Base-by-base conservation (phyloP, 2,113 vertebrate genomes). In the Vireo altiloquus region DNA sequence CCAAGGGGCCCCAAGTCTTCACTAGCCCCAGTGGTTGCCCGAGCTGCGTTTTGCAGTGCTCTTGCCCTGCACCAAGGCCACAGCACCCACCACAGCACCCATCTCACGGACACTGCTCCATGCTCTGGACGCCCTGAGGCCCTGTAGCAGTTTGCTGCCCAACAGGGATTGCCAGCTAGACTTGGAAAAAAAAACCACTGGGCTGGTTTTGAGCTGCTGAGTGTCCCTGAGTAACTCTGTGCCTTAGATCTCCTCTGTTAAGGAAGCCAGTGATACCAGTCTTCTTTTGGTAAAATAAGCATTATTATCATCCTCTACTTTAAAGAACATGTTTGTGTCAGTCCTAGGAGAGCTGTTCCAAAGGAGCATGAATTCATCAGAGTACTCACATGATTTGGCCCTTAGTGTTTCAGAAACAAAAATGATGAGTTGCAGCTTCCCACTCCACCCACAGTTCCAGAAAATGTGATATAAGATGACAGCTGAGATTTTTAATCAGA, bases 351-450 rank as follows among this genome's bases (percentile, higher is more conserved):
- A 81, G 18, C 21, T 6, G 3, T 24, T 87, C 60, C 49, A 84
- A 60, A 77, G 56, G 37, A 83, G 37, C 64, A 54, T 37, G 53
- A 89, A 92, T 94, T 95, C 40, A 65, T 92, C 49, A 57, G 56
- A 92, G 53, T 81, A 75, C 44, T 94, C 81, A 81, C 37, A 46
- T 93, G 89, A 92, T 89, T 79, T 50, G 65, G 52, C 60, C 52
- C 76, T 71, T 75, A 75, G 59, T 84, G 66, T 89, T 95, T 87
- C 87, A 87, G 89, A 95, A 92, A 76, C 74, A 90, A 90, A 82
- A 91, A 72, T 53, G 16, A 68, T 89, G 77, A 79, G 77, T 79
- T 87, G 31, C 37, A 91, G 61, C 70, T 74, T 95, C 83, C 87
- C 74, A 92, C 61, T 49, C 61, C 70, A 83, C 92, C 56, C 80